Evolutionary conservation across 1,140 invertebrate species (phyloP), one percentile per base, ranked within the genome.

Genomic region (Philaenus spumarius): DNA sequence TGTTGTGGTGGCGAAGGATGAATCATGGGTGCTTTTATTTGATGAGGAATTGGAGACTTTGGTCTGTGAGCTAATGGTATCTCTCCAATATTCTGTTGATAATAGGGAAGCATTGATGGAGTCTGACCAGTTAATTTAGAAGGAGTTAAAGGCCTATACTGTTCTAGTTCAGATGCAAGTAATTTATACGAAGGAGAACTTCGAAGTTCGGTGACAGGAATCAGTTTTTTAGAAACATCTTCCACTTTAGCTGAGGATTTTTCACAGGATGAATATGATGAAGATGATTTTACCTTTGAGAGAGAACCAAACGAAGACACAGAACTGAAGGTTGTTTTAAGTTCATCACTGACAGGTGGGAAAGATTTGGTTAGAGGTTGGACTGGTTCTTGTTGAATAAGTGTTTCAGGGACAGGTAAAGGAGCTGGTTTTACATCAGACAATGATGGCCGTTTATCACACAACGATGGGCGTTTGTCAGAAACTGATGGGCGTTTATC

Each of bases 31-130:
- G 63, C 63, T 42, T 58, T 62, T 37, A 64, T 64, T 37, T 26
- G 40, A 58, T 62, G 60, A 24, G 63, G 63, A 19, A 58, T 24
- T 23, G 64, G 64, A 12, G 64, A 65, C 26, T 56, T 56, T 37
- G 62, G 40, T 46, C 52, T 55, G 37, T 60, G 59, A 42, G 60
- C 48, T 12, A 62, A 35, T 3, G 63, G 63, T 58, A 80, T 68
- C 60, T 74, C 70, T 61, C 79, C 78, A 66, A 81, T 75, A 66
- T 81, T 75, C 71, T 78, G 76, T 68, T 83, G 80, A 69, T 82
- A 83, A 56, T 74, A 69, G 23, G 80, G 80, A 65, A 68, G 50
- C 15, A 81, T 24, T 14, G 59, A 40, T 14, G 67, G 61, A 48
- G 62, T 58, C n/a, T 69, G 65, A 4, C 26, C 26, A 4, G 26